A percentile compares a stretch with the other conserved stretches of the same genome.
These are phyloP conservation scores for Rhyacophila evoluta DNA, from an alignment of 2,888 invertebrate genomes.

Conservation along the genomic window DNA sequence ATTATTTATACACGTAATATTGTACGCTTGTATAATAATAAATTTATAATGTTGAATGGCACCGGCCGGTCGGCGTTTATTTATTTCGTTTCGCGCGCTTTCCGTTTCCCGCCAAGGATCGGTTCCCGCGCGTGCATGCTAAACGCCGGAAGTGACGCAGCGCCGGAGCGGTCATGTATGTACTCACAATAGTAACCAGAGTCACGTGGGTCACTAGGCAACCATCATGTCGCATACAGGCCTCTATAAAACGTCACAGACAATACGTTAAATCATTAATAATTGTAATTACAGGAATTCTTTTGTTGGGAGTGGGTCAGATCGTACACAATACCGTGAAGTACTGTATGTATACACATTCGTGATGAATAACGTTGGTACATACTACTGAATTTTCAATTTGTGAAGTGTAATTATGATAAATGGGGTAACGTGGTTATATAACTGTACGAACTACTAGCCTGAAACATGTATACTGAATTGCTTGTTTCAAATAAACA, in stretches of 20 bases:
- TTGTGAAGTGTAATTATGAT: too few species aligned
- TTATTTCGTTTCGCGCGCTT: conserved; percentile 23
- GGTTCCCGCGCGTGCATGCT: conserved; percentile 25
- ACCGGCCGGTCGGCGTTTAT: neutral
- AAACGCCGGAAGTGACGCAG: conserved; percentile 10
- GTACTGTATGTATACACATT: neutral
- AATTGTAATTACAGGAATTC: neutral
- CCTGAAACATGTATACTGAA: too few species aligned
- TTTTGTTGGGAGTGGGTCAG: neutral
- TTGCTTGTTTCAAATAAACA: too few species aligned
- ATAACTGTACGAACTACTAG: too few species aligned
- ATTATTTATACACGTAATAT: neutral
- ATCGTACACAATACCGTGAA: neutral
- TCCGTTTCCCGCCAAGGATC: conserved; percentile 27
- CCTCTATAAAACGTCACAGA: neutral
- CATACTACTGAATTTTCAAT: neutral
- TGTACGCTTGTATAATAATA: neutral
- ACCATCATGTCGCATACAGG: neutral
- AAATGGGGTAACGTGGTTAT: too few species aligned
- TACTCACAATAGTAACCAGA: too few species aligned
- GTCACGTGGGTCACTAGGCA: neutral
- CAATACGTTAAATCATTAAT: neutral
- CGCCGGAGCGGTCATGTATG: neutral
- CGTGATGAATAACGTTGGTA: neutral
- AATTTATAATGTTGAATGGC: conserved; percentile 9